phyloP scores from a whole-genome alignment of 2,888 invertebrate genomes.

The Meliscaeva auricollis region DNA sequence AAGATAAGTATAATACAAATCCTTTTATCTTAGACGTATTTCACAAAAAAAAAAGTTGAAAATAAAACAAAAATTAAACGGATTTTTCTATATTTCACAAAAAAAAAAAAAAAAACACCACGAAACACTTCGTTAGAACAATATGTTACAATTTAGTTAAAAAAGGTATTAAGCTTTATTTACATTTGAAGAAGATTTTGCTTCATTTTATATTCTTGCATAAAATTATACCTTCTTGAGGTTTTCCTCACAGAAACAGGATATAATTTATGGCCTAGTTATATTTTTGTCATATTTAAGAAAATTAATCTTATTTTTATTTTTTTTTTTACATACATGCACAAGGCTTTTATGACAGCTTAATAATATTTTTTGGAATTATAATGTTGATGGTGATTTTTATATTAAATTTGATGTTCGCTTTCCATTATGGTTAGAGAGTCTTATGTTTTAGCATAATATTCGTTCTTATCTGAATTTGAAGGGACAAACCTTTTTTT shows the following conservation, averaged over 20 bases:
- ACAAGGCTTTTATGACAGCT: no score
- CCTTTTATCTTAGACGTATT: no score
- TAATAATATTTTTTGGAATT: no score
- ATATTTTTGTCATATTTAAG: constrained; percentile 18
- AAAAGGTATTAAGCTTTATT: constrained; percentile 8
- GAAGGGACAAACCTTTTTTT: no score
- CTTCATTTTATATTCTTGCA: background rate
- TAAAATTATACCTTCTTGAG: constrained; percentile 22
- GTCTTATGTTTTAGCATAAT: no score
- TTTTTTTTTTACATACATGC: constrained; percentile 6
- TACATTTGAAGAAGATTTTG: background rate
- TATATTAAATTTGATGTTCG: no score
- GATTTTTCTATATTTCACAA: background rate
- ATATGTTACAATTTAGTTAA: constrained; percentile 34
- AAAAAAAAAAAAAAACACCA: background rate
- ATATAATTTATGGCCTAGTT: constrained; percentile 52
- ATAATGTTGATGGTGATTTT: no score
- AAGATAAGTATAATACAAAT: background rate
- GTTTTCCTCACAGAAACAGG: constrained; percentile 31
- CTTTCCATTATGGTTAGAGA: no score
- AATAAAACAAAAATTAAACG: no score
- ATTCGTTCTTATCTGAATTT: no score
- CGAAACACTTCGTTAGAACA: constrained; percentile 10
- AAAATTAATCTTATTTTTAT: constrained; percentile 46
- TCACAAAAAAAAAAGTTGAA: no score